Base-by-base conservation (phyloP, 2,888 invertebrate genomes). In the Chrysolina oricalcia region DNA sequence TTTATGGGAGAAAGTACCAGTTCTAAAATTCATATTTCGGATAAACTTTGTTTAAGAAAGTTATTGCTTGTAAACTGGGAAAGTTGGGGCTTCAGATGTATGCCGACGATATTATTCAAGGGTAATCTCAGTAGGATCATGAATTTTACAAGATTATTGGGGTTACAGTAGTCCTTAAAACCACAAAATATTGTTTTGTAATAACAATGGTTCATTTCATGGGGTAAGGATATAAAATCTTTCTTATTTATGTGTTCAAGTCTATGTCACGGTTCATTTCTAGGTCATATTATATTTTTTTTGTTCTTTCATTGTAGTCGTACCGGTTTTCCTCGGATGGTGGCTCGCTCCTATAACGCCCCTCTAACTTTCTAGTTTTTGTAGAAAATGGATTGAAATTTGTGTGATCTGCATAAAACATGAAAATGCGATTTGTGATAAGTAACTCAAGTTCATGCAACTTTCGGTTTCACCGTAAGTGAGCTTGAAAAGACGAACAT, bases 1-100 rank as follows among this genome's bases (percentile, higher is more conserved):
- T 76, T 75, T 73, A 78, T 70, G 74, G 68, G 71, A 71, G 76
- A 78, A 78, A 76, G 74, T 76, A 21, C 70, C 68, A 66, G 48
- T 74, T 75, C 71, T 66, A 53, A 72, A 74, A 73, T 75, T 70
- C 75, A 74, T 75, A 75, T 75, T 71, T 74, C 63, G 63, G 66
- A 69, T 73, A 65, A 73, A 41, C 70, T 74, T 71, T 73, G 70
- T 72, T 73, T 46, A 68, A 73, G 40, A 70, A 70, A 65, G 73
- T 70, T 70, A 56, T 63, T n/a, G 70, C 72, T 74, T 41, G 68
- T 77, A 74, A 74, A 74, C 21, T 70, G 19, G 27, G 67, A 74
- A 74, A 67, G 71, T 19, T 59, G 15, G 50, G 50, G 19, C 56
- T 50, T 71, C 46, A 41, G 21, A 64, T 53, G 21, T 53, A 27